Evolutionary conservation across 2,797 vertebrate species (phyloP).

Genomic region (Poliocrania exsul): DNA sequence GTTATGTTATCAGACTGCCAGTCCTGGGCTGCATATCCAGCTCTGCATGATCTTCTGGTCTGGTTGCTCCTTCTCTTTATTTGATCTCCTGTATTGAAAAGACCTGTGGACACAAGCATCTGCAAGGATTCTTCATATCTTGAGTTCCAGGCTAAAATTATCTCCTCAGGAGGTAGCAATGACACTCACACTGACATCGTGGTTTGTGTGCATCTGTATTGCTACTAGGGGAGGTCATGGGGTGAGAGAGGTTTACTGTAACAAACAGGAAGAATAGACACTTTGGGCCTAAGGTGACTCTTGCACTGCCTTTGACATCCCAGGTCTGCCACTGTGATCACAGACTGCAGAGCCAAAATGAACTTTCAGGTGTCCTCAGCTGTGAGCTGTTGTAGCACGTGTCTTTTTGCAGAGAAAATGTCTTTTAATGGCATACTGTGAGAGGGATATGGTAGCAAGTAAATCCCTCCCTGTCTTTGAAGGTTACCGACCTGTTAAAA

Average conservation of each 20-base stretch:
- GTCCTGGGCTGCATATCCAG: not conserved
- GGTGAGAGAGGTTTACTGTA: not conserved
- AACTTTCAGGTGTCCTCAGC: not conserved
- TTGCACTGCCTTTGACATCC: not conserved
- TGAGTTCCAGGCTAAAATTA: not conserved
- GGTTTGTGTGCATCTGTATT: not conserved
- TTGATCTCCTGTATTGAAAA: not conserved
- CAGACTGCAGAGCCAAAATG: not conserved
- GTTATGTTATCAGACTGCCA: not conserved
- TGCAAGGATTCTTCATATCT: not conserved
- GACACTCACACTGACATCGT: not conserved
- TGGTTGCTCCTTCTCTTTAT: not conserved
- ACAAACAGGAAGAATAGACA: not conserved
- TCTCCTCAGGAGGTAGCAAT: not conserved
- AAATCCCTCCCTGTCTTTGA: not conserved
- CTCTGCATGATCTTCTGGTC: not conserved
- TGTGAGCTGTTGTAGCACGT: not conserved
- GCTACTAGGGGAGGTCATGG: not conserved
- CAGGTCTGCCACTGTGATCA: not conserved
- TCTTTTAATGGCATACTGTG: not conserved
- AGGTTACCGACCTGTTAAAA: not conserved
- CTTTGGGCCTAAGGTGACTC: not conserved
- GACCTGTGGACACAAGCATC: not conserved
- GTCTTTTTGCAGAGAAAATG: not conserved
- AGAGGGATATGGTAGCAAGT: not conserved